These are phyloP conservation scores for Macropodus opercularis DNA, from an alignment of 2,797 vertebrate genomes.

Conservation along the genomic window DNA sequence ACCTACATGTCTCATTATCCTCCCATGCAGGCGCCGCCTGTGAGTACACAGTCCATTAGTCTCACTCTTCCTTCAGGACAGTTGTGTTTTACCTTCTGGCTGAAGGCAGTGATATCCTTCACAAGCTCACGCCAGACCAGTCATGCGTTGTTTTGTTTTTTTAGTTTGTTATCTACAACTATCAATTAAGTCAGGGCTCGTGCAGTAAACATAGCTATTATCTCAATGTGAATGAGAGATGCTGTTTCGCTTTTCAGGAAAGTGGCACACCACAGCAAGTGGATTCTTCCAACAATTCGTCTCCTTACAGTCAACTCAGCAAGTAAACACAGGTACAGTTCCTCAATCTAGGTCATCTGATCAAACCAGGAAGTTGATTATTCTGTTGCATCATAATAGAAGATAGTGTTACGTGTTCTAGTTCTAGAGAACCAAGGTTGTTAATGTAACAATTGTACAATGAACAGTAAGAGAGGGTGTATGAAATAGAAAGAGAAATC, in stretches of 20 bases:
- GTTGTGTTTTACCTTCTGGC: slow-evolving; percentile 3
- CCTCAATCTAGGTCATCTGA: background rate
- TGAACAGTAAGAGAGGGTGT: background rate
- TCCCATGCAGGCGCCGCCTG: slow-evolving; percentile 90
- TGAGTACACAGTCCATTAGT: slow-evolving; percentile 63
- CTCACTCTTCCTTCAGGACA: slow-evolving; percentile 8
- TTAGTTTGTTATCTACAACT: slow-evolving; percentile 35
- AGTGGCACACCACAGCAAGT: slow-evolving; percentile 92
- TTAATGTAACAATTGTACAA: background rate
- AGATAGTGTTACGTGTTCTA: too few species aligned
- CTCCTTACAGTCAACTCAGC: slow-evolving; percentile 97
- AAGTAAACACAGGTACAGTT: slow-evolving; percentile 93
- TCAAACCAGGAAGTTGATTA: background rate
- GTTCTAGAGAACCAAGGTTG: too few species aligned
- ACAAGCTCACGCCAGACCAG: slow-evolving; percentile 7
- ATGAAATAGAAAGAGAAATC: too few species aligned
- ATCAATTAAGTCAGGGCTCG: slow-evolving; percentile 55
- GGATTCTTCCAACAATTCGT: slow-evolving; percentile 96
- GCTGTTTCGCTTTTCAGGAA: slow-evolving; percentile 82
- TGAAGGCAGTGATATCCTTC: slow-evolving; percentile 37
- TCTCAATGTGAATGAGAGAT: slow-evolving; percentile 41
- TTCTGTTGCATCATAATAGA: background rate
- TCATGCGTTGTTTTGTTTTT: slow-evolving; percentile 40
- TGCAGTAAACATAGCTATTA: slow-evolving; percentile 46
- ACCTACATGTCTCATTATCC: slow-evolving; percentile 95